These are phyloP conservation scores for Calliphora vicina DNA, from an alignment of 1,140 invertebrate genomes.

Conservation along the genomic window DNA sequence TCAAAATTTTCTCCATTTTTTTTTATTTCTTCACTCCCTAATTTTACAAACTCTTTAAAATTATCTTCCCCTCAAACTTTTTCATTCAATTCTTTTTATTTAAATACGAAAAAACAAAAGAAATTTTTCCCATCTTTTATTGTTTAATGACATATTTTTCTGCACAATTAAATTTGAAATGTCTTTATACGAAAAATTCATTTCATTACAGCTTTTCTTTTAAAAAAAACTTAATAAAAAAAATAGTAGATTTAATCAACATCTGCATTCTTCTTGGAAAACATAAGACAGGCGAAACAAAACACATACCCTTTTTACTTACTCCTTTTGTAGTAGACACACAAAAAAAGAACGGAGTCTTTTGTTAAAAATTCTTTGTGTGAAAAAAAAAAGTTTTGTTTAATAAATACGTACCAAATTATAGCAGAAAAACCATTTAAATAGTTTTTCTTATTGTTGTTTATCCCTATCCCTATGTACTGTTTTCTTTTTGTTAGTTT, in stretches of 20 bases:
- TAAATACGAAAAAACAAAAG: too few relatives aligned
- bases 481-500: neutral
- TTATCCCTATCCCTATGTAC: neutral
- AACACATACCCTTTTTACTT: neutral
- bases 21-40: too few relatives aligned
- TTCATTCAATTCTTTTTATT: too few relatives aligned
- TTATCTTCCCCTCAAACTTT: too few relatives aligned
- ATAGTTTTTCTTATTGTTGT: neutral
- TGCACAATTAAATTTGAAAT: conserved; percentile 1
- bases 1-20: too few relatives aligned
- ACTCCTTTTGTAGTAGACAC: neutral
- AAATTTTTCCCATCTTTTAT: neutral
- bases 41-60: too few relatives aligned
- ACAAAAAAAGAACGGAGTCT: neutral
- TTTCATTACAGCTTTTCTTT: neutral
- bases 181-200: neutral
- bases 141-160: conserved; percentile 14
- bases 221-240: neutral
- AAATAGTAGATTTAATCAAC: neutral
- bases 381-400: neutral
- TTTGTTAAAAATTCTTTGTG: neutral
- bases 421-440: neutral
- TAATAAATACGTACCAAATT: too few relatives aligned
- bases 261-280: neutral
- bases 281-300: neutral